Conservation (phyloP, 2,888 invertebrate species). For the Tenthredo notha region DNA sequence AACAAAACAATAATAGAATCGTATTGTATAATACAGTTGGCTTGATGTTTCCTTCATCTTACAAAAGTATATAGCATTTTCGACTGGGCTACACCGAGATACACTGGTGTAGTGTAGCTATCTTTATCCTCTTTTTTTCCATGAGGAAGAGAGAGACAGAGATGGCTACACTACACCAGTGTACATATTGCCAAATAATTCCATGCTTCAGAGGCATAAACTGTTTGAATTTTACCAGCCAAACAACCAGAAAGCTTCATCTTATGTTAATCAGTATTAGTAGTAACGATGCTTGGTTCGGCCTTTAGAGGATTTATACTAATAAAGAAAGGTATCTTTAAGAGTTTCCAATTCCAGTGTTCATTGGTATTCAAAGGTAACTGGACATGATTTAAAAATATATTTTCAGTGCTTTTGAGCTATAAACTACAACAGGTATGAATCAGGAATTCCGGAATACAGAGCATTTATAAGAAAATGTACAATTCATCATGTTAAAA, state of each 20-base stretch:
- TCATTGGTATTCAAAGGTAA: slow-evolving; percentile 12
- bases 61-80: slow-evolving; percentile 26
- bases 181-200: not conserved
- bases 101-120: no score
- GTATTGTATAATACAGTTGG: slow-evolving; percentile 12
- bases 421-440: not conserved
- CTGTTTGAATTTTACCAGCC: not conserved
- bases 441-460: slow-evolving; percentile 67
- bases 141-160: no score
- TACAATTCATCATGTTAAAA: slow-evolving; percentile 56
- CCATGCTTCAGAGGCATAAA: not conserved
- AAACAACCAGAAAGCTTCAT: not conserved
- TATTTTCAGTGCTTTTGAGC: not conserved
- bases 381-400: not conserved
- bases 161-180: no score
- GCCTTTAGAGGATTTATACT: not conserved
- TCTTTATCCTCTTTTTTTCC: no score
- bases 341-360: not conserved
- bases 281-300: not conserved
- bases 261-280: not conserved
- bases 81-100: no score
- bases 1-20: slow-evolving; percentile 9
- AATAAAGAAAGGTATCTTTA: not conserved
- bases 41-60: slow-evolving; percentile 20
- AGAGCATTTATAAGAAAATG: slow-evolving; percentile 67